Base-by-base conservation (phyloP, 2,888 invertebrate genomes). In the Chrysolina americana region DNA sequence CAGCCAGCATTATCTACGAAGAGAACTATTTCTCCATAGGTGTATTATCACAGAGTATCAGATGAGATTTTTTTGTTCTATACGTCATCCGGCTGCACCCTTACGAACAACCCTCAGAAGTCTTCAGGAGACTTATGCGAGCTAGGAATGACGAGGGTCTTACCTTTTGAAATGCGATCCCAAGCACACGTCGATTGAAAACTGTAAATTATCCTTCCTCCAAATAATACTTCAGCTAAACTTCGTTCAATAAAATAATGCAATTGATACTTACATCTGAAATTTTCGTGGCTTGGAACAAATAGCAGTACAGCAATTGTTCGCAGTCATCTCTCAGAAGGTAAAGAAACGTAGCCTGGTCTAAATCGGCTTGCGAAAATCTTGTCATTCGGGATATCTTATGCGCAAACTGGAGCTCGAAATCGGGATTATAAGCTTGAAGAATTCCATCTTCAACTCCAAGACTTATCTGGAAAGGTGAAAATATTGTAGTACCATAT, bases 261-360 rank as follows among this genome's bases (percentile, higher is more conserved):
- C 1, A 47, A 13, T 28, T 6, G 13, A n/a, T 64, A 91, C 93
- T 93, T 86, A 95, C 95, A 89, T 94, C 94, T 69, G 90, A 88
- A 0, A 90, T 89, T 50, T 92, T 91, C 75, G 90, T 89, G 53
- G 94, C 92, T 84, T 91, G 91, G 86, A 93, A 95, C 71, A 95
- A 90, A 87, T 93, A 93, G 86, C 94, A 94, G 86, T 93, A 93
- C 41, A 95, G 91, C 2, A 94, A 89, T n/a, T 91, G 92, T 84
- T 94, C 94, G 82, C 91, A 91, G 80, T 93, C 92, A 85, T 94
- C 94, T 82, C 92, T 91, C 75, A 94, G 89, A 82, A 94, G 91
- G 88, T 95, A 95, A 82, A 95, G 92, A 84, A 95, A 90, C 83
- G 92, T 93, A 70, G 85, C 83, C 5, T 87, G 83, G 77, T 88